These are phyloP conservation scores for Choloepus hoffmanni DNA, from an alignment of 2,113 vertebrate genomes.

Conservation along the genomic window DNA sequence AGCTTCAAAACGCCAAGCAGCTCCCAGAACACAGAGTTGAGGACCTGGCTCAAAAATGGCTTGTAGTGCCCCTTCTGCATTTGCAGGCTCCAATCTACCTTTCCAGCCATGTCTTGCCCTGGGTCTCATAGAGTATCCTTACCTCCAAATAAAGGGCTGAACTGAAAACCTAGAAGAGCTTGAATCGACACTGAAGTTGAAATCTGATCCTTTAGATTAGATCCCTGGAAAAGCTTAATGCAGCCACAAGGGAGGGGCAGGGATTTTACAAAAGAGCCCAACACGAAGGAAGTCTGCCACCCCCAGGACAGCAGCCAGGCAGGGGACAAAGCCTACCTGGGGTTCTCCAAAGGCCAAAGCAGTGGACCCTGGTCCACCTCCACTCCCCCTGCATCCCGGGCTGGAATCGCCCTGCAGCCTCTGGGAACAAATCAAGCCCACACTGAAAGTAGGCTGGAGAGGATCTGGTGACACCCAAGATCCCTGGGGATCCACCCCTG, in stretches of 20 bases:
- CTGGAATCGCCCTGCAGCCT: background rate
- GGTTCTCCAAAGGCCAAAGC: background rate
- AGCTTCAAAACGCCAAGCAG: fast-evolving
- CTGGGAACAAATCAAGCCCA: background rate
- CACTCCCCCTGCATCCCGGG: no score
- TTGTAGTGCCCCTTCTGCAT: fast-evolving
- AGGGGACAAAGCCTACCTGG: no score
- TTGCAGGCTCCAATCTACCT: background rate
- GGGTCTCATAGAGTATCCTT: fast-evolving
- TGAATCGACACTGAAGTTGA: background rate
- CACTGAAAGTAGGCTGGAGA: background rate
- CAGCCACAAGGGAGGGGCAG: background rate
- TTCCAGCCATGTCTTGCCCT: background rate
- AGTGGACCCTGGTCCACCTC: background rate
- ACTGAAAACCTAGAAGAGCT: background rate
- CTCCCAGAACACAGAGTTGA: background rate
- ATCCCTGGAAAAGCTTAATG: background rate
- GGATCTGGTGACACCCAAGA: no score
- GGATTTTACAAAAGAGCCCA: background rate
- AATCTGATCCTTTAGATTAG: background rate
- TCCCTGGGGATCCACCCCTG: background rate
- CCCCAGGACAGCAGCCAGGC: background rate
- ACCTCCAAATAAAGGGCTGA: background rate
- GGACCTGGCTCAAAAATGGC: background rate
- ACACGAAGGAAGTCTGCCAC: background rate